Base-by-base conservation (phyloP, 2,797 vertebrate species). In the Glyptemys insculpta region DNA sequence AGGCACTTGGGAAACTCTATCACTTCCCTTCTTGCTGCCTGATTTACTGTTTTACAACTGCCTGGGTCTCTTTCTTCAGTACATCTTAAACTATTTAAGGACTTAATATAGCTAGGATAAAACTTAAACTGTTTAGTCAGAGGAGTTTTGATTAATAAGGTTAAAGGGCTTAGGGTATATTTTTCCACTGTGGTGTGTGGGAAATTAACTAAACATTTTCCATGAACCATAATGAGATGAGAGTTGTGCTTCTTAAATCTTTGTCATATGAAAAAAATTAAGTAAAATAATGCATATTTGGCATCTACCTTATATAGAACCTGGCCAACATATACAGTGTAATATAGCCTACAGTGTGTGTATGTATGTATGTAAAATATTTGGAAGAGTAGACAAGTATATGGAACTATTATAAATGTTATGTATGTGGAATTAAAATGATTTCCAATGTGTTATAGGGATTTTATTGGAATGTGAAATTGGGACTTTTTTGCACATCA, bases 1-100 rank as follows among this genome's bases (percentile, higher is more conserved):
- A 96, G 34, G 2, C 41, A 68, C 92, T 91, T 88, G 52, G 79
- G 91, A 96, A 95, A 86, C 34, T 37, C 34, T 18, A 25, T 11
- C 3, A 23, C 90, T 94, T 96, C 92, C n/a, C 72, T 88, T 82
- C 74, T 25, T 85, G 47, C 74, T 74, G 12, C 49, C 31, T 56
- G 19, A 23, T 62, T 93, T 86, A 54, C 68, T 59, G 31, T 85
- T 83, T 83, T 93, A 27, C 12, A 65, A 1, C 74, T 57, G 12
- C 8, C 21, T 25, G 44, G 23, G 41, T 31, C 19, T 56, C 37
- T 6, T 1, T 2, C 3, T 54, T 72, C 37, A 49, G 25, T 59
- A 87, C 52, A 88, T 90, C 34, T 68, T 57, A 74, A 94, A 14
- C 31, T 89, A 7, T 62, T 91, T 19, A 54, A 84, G 12, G 34